A percentile compares a stretch with the other conserved stretches of the same genome.
These are phyloP conservation scores for Spilogale gracilis DNA, from an alignment of 2,113 vertebrate genomes.

Conservation along the genomic window DNA sequence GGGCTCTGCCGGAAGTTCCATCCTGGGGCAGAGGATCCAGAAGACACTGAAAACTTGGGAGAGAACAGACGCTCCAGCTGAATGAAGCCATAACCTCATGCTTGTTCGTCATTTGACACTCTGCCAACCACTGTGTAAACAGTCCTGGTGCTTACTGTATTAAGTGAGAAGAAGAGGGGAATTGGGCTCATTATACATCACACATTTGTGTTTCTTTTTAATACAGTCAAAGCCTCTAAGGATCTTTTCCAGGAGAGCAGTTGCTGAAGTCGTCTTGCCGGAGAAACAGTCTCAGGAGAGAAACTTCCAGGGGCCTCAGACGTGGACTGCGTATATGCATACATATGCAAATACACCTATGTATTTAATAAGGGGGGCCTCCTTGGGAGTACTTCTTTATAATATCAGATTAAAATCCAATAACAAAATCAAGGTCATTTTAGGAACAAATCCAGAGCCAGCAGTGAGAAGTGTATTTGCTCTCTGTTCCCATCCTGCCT, in stretches of 20 bases:
- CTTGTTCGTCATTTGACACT: not conserved
- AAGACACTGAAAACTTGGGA: not conserved
- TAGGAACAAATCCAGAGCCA: not conserved
- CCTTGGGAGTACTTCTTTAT: not conserved
- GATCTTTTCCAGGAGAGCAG: slow-evolving; percentile 35
- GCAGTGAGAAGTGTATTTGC: not conserved
- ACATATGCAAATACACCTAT: rapidly evolving
- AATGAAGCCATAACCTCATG: not conserved
- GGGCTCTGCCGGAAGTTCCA: not conserved
- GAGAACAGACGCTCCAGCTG: not conserved
- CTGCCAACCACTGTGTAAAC: not conserved
- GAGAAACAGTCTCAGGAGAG: not conserved
- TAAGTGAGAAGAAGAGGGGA: not conserved
- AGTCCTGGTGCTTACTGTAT: not conserved
- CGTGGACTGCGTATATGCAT: not conserved
- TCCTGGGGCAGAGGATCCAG: not conserved
- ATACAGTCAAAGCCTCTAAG: slow-evolving; percentile 38
- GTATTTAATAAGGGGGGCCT: not conserved
- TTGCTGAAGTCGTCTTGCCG: not conserved
- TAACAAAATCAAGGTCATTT: not conserved
- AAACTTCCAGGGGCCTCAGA: not conserved
- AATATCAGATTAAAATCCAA: not conserved
- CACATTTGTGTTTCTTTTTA: not conserved
- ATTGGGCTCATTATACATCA: not conserved
- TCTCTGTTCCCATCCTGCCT: rapidly evolving